A percentile compares a stretch with the other conserved stretches of the same genome.
These are phyloP conservation scores for Agapornis canus DNA, from an alignment of 2,797 vertebrate genomes.

Conservation along the genomic window DNA sequence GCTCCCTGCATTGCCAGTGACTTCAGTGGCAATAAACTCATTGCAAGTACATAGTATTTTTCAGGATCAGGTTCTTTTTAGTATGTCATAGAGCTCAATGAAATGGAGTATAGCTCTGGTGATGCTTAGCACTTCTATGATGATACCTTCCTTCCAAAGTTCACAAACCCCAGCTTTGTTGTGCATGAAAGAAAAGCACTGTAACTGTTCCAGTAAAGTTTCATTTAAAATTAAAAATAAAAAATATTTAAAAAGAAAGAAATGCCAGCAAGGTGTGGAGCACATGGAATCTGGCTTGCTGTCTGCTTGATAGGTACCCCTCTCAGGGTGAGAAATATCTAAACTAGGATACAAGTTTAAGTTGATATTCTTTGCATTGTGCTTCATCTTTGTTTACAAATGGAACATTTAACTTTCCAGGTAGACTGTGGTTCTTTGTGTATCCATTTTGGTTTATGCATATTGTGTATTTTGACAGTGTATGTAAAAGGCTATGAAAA, in stretches of 20 bases:
- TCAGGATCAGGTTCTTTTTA: background rate
- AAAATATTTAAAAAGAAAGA: background rate
- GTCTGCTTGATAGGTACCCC: background rate
- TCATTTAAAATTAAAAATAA: background rate
- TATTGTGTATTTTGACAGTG: conserved; percentile 51
- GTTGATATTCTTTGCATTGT: background rate
- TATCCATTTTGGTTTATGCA: conserved; percentile 25
- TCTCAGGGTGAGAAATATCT: background rate
- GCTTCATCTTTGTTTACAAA: conserved; percentile 1
- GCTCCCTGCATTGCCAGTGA: background rate
- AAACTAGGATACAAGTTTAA: background rate
- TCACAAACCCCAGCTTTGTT: background rate
- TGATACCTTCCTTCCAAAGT: background rate
- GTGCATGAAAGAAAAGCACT: background rate
- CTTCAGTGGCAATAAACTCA: background rate
- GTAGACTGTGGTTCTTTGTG: conserved; percentile 5
- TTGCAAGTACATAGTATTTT: background rate
- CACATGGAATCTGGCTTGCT: background rate
- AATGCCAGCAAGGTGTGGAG: background rate
- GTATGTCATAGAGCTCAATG: background rate
- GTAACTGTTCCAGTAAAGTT: background rate
- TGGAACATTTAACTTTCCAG: background rate
- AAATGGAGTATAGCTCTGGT: background rate
- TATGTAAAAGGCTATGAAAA: conserved; percentile 59
- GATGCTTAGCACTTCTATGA: background rate